Evolutionary conservation across 2,888 invertebrate species (phyloP), one percentile per base, ranked within the genome.

Genomic region (Drosophila peninsularis): DNA sequence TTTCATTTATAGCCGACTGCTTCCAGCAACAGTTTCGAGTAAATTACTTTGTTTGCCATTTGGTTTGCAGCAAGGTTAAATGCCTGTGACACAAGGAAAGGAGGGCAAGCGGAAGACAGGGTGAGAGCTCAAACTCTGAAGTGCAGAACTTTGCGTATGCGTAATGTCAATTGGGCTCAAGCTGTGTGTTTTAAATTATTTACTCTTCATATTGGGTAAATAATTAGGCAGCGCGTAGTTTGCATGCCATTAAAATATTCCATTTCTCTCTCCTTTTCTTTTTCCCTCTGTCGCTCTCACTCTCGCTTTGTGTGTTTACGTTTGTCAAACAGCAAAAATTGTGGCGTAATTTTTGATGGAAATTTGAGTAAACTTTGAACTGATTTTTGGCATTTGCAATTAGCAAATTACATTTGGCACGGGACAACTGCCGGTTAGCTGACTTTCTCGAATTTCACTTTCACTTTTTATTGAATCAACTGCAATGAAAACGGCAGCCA

Each of bases 11-110:
- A 34, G 17, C 58, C 13, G 49, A 27, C 56, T 47, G 27, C 47
- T 30, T 30, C 24, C 17, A 6, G 36, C 19, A 70, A 30, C 30
- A 47, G 54, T 47, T 57, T 58, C 54, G 37, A 69, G 67, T 63
- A 71, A 80, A 78, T 73, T 76, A 76, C 61, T 69, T 57, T 58
- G 45, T 62, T 55, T 70, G 75, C 62, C 77, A 73, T 77, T 77
- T 85, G 67, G 80, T 82, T 88, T 82, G 79, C 79, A 77, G 62
- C 68, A 80, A 75, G 80, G 77, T 79, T 85, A 85, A 88, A 79
- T 70, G 74, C 56, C 70, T 75, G 81, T 78, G 77, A 75, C 80
- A 70, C 60, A 57, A 41, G 69, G 47, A 66, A 17, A 11, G 36
- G 10, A 37, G 7, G n/a, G n/a, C 19, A 21, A 9, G 7, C 6